Evolutionary conservation across 2,113 vertebrate genomes (phyloP).

Genomic region (Leptobrachium ailaonicum): DNA sequence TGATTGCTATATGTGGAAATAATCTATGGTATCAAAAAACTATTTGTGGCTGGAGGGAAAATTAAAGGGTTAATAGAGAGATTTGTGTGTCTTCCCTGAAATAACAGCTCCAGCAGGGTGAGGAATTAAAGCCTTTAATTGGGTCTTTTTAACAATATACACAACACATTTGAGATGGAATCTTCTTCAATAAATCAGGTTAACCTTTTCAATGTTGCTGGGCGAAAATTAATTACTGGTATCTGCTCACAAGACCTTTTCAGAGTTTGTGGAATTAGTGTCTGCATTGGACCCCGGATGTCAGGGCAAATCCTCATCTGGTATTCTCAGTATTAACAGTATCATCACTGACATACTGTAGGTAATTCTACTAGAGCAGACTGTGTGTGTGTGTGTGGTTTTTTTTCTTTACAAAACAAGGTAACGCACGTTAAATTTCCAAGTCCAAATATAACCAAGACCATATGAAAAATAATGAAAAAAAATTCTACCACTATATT

Average conservation of each 20-base stretch:
- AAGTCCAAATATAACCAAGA: too few species aligned
- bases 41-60: too few species aligned
- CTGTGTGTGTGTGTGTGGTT: too few species aligned
- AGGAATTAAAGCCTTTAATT: constrained; percentile 64
- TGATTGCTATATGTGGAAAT: too few species aligned
- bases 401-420: too few species aligned
- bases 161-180: constrained; percentile 76
- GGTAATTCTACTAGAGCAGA: too few species aligned
- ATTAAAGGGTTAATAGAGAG: neutral
- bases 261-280: constrained; percentile 62
- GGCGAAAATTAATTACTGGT: constrained; percentile 82
- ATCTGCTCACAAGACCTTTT: constrained; percentile 74
- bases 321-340: constrained; percentile 18
- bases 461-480: too few species aligned
- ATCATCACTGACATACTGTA: neutral
- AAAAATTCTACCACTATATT: too few species aligned
- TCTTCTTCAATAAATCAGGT: constrained; percentile 77
- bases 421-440: too few species aligned
- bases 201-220: constrained; percentile 77
- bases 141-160: constrained; percentile 74
- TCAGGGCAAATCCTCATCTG: constrained; percentile 23
- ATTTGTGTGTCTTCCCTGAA: neutral
- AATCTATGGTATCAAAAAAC: too few species aligned
- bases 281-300: constrained; percentile 27
- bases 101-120: constrained; percentile 32